Evolutionary conservation across 1,140 invertebrate genomes (phyloP), one percentile per base, ranked within the genome.

Genomic region (Caenorhabditis latens): DNA sequence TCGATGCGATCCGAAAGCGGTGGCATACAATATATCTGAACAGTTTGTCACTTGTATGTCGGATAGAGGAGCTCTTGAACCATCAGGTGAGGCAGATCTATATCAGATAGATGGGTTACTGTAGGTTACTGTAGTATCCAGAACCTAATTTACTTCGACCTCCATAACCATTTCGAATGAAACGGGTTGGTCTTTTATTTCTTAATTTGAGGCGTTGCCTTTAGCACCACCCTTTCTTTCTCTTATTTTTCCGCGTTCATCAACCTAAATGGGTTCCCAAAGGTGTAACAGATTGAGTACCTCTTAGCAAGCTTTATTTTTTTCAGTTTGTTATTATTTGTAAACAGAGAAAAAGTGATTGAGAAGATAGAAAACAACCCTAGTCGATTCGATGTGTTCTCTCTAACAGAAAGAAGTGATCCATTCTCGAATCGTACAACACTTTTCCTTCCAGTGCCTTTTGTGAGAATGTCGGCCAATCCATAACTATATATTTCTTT

Each of bases 11-110:
- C 21, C 21, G 86, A 53, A 86, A 86, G 32, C 61, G 71, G 71
- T 88, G 87, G 87, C 87, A 88, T 65, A 85, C 83, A 8, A 40
- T 88, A 9, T 88, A 88, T 42, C 32, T 88, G 83, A 88, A 82
- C 48, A 84, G 83, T 61, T 55, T 88, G 21, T 84, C 84, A n/a
- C 87, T 88, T 8, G 85, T 87, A 9, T 85, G 65, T 67, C 42
- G 84, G 13, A 84, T 88, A 42, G 87, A 88, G 24, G 84, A 88
- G 32, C 63, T 83, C 32, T 50, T 86, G 40, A 86, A 86, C 50
- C 67, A 84, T 65, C 86, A 86, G 86, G 86, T 86, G 14, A 32
- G 86, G 9, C 24, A 48, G 11, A 19, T 19, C 82, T 19, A 7
- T n/a, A 19, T 58, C 32, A 32, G 32, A 32, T 32, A 32, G 32